Evolutionary conservation across 2,797 vertebrate species (phyloP).

Genomic region (Cephalopachus bancanus): DNA sequence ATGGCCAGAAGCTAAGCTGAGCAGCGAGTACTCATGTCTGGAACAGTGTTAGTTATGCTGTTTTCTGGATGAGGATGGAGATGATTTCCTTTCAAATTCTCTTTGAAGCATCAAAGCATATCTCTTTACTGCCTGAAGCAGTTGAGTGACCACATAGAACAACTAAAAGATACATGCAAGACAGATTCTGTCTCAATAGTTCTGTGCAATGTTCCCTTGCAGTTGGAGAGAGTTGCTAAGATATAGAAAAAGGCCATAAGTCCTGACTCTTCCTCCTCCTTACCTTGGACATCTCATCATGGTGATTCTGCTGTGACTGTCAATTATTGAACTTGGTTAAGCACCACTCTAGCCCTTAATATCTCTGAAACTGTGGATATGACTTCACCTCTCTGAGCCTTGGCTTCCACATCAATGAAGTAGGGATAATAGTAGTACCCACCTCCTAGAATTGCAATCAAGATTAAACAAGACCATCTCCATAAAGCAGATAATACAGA

Average conservation of each 20-base stretch:
- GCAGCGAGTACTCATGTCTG: not conserved
- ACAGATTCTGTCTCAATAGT: not conserved
- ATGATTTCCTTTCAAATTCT: constrained; percentile 62
- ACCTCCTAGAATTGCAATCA: not conserved
- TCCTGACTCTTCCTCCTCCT: not conserved
- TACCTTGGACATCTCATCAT: not conserved
- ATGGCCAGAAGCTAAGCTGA: not conserved
- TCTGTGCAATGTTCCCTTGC: not conserved
- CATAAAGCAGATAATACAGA: not conserved
- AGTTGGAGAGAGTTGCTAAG: constrained; percentile 5
- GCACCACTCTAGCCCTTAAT: not conserved
- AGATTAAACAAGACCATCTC: not conserved
- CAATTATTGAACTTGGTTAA: not conserved
- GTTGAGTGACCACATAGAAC: constrained; percentile 17
- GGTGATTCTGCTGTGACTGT: not conserved
- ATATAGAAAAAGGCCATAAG: not conserved
- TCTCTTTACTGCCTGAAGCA: constrained; percentile 49
- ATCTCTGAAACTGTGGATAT: not conserved
- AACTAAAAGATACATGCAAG: not conserved
- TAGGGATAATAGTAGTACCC: not conserved
- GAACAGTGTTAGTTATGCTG: constrained; percentile 5
- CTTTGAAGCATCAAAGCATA: constrained; percentile 70
- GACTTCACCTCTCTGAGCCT: not conserved
- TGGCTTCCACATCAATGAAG: not conserved
- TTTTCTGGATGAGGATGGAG: constrained; percentile 11